Evolutionary conservation across 2,113 vertebrate genomes (phyloP).

Genomic region (Silurus asotus): DNA sequence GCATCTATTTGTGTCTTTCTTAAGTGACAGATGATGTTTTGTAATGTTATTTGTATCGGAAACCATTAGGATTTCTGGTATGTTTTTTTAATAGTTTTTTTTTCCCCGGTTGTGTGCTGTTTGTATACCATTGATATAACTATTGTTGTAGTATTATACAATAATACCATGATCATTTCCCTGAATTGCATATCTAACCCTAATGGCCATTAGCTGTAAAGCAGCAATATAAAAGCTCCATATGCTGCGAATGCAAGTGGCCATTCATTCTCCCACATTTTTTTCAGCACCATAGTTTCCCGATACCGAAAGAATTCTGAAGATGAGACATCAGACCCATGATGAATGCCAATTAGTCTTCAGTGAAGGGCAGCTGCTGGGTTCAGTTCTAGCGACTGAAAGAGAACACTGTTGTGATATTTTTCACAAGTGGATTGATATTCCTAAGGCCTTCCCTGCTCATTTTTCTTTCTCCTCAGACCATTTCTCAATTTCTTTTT

Average conservation of each 20-base stretch:
- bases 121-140: no score
- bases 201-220: not conserved
- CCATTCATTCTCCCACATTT: conserved; percentile 12
- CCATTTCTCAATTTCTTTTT: not conserved
- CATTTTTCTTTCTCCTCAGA: conserved; percentile 13
- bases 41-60: no score
- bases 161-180: not conserved
- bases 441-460: conserved; percentile 15
- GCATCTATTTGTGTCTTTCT: no score
- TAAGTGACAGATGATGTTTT: no score
- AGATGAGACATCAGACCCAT: conserved; percentile 39
- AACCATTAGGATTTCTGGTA: no score
- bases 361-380: conserved; percentile 25
- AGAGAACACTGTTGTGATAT: conserved; percentile 28
- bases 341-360: conserved; percentile 49
- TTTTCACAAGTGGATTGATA: conserved; percentile 18
- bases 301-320: conserved; percentile 25
- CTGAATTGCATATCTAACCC: not conserved
- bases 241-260: conserved; percentile 10
- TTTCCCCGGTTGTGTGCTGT: no score
- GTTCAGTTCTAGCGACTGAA: conserved; percentile 9
- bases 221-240: conserved; percentile 14
- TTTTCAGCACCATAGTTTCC: conserved; percentile 21
- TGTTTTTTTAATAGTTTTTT: no score
- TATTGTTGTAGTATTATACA: no score